Evolutionary conservation across 1,140 invertebrate species (phyloP), one percentile per base, ranked within the genome.

Genomic region (Agrilus planipennis): DNA sequence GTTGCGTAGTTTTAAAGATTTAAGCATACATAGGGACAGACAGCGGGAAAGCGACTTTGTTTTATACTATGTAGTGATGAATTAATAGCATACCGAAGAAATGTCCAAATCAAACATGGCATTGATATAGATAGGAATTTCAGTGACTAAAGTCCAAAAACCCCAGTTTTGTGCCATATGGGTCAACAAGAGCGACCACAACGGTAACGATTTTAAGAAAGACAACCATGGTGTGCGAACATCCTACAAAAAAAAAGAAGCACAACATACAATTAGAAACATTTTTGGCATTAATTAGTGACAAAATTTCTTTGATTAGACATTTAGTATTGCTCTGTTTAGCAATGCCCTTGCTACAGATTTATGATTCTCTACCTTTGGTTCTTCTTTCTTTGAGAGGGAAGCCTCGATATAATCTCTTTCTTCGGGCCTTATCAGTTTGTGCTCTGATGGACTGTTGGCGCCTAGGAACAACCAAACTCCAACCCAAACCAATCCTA

Each of bases 111-210:
- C 63, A 1, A 96, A 69, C 0, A 94, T 77, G 34, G 77, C 72
- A 15, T 78, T 79, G 72, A 97, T 81, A 54, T 91, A 98, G 0
- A 77, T 82, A 0, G 94, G 93, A 48, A 96, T 80, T 62, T 91
- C 79, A 0, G 88, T 91, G 32, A 96, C 68, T 29, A 97, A 69
- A 3, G 85, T 93, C 70, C 89, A 93, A 55, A 88, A 90, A 1
- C 89, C 89, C 90, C 89, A 96, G 54, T 88, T 88, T 54, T 91
- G 84, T 0, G 84, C 79, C 56, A 84, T 83, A 53, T 95, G 87
- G 0, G 75, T 77, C 0, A 89, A 58, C 20, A 89, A 71, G 5
- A 93, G 65, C 0, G 88, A 80, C 81, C 82, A 89, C 42, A 94
- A 76, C 0, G 89, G 84, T 4, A 76, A 38, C 1, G 85, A 89